These are phyloP conservation scores for Dryobota labecula DNA, from an alignment of 2,888 invertebrate species.

Conservation along the genomic window DNA sequence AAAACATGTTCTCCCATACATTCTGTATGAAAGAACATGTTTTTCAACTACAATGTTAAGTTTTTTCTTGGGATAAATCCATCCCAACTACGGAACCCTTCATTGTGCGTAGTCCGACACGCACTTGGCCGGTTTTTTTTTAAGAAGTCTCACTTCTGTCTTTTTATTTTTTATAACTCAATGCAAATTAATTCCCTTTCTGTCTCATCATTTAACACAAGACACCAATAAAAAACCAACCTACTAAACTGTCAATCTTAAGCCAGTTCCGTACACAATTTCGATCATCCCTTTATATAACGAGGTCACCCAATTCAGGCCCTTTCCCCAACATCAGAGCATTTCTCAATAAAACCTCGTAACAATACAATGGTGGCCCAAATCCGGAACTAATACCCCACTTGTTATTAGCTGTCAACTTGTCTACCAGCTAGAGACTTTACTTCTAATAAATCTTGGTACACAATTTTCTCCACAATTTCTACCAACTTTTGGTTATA, in stretches of 20 bases:
- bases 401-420: slow-evolving; percentile 77
- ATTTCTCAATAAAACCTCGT: slow-evolving; percentile 59
- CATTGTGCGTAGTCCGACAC: too few species aligned
- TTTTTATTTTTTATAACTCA: not conserved
- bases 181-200: not conserved
- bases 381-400: slow-evolving; percentile 69
- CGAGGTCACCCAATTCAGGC: slow-evolving; percentile 26
- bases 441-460: slow-evolving; percentile 60
- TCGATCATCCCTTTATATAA: slow-evolving; percentile 23
- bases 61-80: too few species aligned
- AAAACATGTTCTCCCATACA: too few species aligned
- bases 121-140: too few species aligned
- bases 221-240: not conserved
- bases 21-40: too few species aligned
- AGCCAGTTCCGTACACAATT: slow-evolving; percentile 1
- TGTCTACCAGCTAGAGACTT: slow-evolving; percentile 70
- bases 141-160: too few species aligned
- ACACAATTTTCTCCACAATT: slow-evolving; percentile 48
- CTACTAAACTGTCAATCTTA: slow-evolving; percentile 5
- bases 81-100: too few species aligned
- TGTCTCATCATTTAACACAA: not conserved
- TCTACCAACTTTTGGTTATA: slow-evolving; percentile 43
- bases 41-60: too few species aligned
- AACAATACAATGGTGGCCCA: slow-evolving; percentile 61
- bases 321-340: slow-evolving; percentile 25